These are phyloP conservation scores for Drosophila pegasa DNA, from an alignment of 2,888 invertebrate genomes.

Conservation along the genomic window DNA sequence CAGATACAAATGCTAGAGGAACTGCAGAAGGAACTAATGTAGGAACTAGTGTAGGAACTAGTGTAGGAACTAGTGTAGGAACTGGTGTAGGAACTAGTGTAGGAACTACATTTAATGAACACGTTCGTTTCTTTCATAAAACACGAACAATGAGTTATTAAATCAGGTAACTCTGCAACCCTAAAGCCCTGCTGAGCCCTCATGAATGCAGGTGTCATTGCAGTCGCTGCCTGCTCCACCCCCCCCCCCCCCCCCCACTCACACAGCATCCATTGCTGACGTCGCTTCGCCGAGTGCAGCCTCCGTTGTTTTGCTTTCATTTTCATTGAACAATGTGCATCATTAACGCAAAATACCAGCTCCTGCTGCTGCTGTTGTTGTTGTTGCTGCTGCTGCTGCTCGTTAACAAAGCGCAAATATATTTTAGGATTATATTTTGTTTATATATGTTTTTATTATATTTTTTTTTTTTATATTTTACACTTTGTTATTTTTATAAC, in stretches of 20 bases:
- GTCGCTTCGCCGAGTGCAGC: constrained; percentile 19
- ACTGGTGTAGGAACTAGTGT: too few relatives aligned
- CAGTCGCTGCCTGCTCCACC: constrained; percentile 17
- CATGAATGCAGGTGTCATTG: neutral
- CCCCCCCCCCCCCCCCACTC: constrained; percentile 20
- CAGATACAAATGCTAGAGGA: neutral
- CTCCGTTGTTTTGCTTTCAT: constrained; percentile 63
- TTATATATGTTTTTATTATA: constrained; percentile 31
- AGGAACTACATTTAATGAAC: too few relatives aligned
- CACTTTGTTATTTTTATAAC: constrained; percentile 66
- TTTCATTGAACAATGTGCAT: constrained; percentile 80
- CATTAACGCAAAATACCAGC: constrained; percentile 65
- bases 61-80: too few relatives aligned
- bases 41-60: neutral
- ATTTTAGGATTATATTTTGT: constrained; percentile 66
- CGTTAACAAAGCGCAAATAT: constrained; percentile 80
- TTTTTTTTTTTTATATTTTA: constrained; percentile 34
- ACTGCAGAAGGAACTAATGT: neutral
- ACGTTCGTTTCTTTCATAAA: too few relatives aligned
- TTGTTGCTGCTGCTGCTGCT: constrained; percentile 43
- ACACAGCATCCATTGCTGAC: neutral
- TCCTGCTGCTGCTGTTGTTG: constrained; percentile 40
- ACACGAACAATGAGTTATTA: too few relatives aligned
- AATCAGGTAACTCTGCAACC: neutral
- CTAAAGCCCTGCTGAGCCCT: neutral